Evolutionary conservation across 2,797 vertebrate genomes (phyloP), one percentile per base, ranked within the genome.

Genomic region (Gambusia yucatana): DNA sequence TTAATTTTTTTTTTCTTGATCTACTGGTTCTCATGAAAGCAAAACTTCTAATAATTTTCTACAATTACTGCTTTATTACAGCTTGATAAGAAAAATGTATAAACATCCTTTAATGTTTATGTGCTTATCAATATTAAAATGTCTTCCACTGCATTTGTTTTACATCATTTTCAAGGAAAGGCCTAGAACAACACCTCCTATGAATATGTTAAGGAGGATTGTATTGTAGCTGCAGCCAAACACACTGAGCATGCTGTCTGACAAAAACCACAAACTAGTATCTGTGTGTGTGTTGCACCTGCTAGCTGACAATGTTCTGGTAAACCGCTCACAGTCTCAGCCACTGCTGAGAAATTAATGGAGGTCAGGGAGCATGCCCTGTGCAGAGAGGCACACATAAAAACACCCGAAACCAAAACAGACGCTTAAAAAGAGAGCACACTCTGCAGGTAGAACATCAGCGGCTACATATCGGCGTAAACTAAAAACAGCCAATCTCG

Each of bases 321-420:
- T 93, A 94, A 95, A 93, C 88, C 82, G 4, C 91, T 93, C 91
- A 80, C 80, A 82, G 79, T 77, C 80, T 72, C 72, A 88, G 79
- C 70, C 67, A 44, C 79, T 93, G 93, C 92, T 93, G 92, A 94
- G 92, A 95, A 94, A 90, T 77, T 82, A 89, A 93, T 91, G 88
- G 83, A 91, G 92, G 92, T 90, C 91, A 94, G 41, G 76, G 75
- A 87, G 82, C 76, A 78, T 77, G 67, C 70, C 61, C 81, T 71
- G 76, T 30, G 63, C 28, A 80, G 75, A 48, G 36, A 76, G 11
- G 72, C 17, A 52, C 48, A 22, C 22, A 33, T 16, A 33, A 33
- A 25, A 71, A 74, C 65, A 72, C 57, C 30, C 5, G 5, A 44
- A 69, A 69, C 67, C 67, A 70, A 70, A 70, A 70, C 67, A 70